phyloP scores from a whole-genome alignment of 2,797 vertebrate genomes.

The Scolopax rusticola region DNA sequence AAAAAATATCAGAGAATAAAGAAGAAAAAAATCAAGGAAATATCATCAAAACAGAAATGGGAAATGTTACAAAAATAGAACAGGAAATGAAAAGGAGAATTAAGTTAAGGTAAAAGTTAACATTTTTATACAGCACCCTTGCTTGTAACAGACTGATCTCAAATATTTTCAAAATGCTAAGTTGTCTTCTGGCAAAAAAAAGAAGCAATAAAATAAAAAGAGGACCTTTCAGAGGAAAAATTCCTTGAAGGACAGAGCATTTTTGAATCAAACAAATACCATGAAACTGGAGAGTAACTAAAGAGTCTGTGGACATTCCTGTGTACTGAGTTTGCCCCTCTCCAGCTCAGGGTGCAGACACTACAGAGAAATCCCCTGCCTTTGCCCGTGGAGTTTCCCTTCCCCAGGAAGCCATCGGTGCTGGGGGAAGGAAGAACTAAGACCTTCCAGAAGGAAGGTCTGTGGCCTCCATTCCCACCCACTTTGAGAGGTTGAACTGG shows the following conservation, averaged over 20 bases:
- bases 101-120: not conserved
- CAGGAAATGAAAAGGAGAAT: not conserved
- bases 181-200: not conserved
- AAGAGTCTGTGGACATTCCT: not conserved
- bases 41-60: not conserved
- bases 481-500: accelerated
- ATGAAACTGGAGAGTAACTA: not conserved
- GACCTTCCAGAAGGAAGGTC: not conserved
- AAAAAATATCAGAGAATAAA: not conserved
- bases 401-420: not conserved
- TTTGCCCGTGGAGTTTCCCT: not conserved
- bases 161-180: not conserved
- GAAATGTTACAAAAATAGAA: not conserved
- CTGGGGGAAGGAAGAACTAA: not conserved
- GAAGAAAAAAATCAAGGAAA: not conserved
- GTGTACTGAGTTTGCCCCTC: not conserved
- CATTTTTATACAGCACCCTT: not conserved
- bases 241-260: not conserved
- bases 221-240: not conserved
- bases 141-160: not conserved
- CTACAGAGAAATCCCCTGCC: not conserved
- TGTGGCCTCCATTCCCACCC: not conserved
- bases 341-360: not conserved
- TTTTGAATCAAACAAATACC: not conserved
- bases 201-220: not conserved